Evolutionary conservation across 92 coral and sea anemone species (phyloP).

Genomic region (Epizoanthus illoricatus): DNA sequence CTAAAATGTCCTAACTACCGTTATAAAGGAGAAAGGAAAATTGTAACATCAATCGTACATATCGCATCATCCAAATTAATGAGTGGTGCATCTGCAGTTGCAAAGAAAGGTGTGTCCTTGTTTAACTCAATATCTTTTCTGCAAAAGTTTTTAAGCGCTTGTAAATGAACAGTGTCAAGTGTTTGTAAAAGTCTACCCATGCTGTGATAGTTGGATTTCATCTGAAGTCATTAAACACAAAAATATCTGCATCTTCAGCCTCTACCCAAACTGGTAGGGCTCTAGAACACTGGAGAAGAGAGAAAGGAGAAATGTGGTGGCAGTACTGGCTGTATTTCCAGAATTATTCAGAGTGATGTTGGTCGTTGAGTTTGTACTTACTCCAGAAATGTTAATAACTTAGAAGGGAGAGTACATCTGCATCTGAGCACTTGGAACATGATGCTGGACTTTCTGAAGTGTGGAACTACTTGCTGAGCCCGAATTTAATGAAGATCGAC

Average conservation of each 20-base stretch:
- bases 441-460: background rate
- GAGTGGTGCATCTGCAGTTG: background rate
- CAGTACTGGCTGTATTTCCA: background rate
- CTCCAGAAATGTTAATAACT: background rate
- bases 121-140: slow-evolving; percentile 6
- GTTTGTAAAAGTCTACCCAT: background rate
- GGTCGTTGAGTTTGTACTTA: background rate
- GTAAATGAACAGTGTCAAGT: background rate
- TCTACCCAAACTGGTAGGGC: background rate
- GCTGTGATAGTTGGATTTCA: background rate
- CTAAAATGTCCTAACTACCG: too few species aligned
- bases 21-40: too few species aligned
- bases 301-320: background rate
- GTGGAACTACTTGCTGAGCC: too few species aligned
- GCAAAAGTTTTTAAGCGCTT: background rate
- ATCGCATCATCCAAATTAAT: too few species aligned
- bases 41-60: too few species aligned
- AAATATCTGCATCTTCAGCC: too few species aligned
- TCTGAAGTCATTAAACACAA: too few species aligned
- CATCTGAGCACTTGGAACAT: background rate
- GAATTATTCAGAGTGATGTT: background rate
- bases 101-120: background rate
- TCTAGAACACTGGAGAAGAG: background rate
- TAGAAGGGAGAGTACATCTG: background rate
- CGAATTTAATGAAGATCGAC: background rate